Percentiles rank a stretch among this genome's conserved stretches.
phyloP scores from a whole-genome alignment of 2,113 vertebrate species.

The Crotalus helleri region DNA sequence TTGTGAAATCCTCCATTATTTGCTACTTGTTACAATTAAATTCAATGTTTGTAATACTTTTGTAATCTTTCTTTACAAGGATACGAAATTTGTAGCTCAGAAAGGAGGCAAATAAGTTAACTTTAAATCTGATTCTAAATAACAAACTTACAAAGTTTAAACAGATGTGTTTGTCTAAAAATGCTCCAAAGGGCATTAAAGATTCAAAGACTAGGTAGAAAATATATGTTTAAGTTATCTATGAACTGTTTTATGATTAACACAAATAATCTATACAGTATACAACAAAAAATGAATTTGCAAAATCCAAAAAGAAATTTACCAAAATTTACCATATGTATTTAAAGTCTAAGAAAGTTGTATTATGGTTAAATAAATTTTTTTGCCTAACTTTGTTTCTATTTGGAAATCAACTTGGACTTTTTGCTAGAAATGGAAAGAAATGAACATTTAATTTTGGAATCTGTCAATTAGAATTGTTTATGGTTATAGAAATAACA shows the following conservation, averaged over 20 bases:
- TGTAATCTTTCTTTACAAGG: slow-evolving; percentile 37
- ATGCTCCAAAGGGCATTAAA: neutral
- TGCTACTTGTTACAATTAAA: slow-evolving; percentile 35
- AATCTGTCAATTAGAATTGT: neutral
- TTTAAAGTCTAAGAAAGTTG: neutral
- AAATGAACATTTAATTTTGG: neutral
- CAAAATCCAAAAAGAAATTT: neutral
- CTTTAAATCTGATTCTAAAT: neutral
- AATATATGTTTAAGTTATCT: neutral
- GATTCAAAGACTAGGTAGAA: neutral
- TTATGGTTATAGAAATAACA: neutral
- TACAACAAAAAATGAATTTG: neutral
- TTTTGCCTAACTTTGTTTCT: neutral
- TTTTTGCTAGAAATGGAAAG: neutral
- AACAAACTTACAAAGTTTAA: neutral
- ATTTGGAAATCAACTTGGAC: neutral
- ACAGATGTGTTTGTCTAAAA: neutral
- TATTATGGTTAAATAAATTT: neutral
- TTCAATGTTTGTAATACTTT: neutral
- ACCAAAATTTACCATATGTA: neutral
- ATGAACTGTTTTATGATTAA: neutral
- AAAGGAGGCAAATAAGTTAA: neutral
- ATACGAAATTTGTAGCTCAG: slow-evolving; percentile 47
- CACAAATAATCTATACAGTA: neutral
- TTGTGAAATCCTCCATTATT: slow-evolving; percentile 60